phyloP scores from a whole-genome alignment of 2,888 invertebrate genomes.

The Diarsia brunnea region DNA sequence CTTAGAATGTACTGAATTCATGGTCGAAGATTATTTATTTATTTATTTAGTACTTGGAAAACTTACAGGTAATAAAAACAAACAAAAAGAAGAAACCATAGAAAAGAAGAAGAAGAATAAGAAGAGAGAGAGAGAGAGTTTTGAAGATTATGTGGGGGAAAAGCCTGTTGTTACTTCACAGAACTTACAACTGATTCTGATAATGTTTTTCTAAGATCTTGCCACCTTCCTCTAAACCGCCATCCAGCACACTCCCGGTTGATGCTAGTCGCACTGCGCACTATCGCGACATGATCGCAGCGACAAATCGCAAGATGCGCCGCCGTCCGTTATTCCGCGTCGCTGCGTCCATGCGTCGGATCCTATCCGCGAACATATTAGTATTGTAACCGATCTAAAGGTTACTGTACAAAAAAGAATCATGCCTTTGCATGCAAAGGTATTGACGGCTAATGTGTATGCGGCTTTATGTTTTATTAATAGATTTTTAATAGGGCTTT shows the following conservation, averaged over 20 bases:
- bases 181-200: not conserved
- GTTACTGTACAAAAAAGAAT: slow-evolving; percentile 65
- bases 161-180: not conserved
- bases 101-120: too few relatives aligned
- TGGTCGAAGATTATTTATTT: too few relatives aligned
- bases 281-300: slow-evolving; percentile 79
- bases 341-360: slow-evolving; percentile 72
- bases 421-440: slow-evolving; percentile 41
- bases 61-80: too few relatives aligned
- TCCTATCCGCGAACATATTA: slow-evolving; percentile 71
- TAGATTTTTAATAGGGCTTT: slow-evolving; percentile 32
- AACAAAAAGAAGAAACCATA: too few relatives aligned
- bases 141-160: too few relatives aligned
- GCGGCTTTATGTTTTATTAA: slow-evolving; percentile 43
- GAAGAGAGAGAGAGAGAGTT: too few relatives aligned
- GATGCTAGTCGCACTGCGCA: slow-evolving; percentile 73
- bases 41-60: too few relatives aligned
- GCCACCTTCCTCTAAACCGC: slow-evolving; percentile 49
- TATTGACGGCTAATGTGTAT: slow-evolving; percentile 62
- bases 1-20: too few relatives aligned
- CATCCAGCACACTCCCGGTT: slow-evolving; percentile 68
- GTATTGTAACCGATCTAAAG: slow-evolving; percentile 73
- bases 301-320: slow-evolving; percentile 82
- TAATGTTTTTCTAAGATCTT: slow-evolving; percentile 12
- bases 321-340: slow-evolving; percentile 73